Evolutionary conservation across 2,113 vertebrate genomes (phyloP), one percentile per base, ranked within the genome.

Genomic region (Nothobranchius kuhntae): DNA sequence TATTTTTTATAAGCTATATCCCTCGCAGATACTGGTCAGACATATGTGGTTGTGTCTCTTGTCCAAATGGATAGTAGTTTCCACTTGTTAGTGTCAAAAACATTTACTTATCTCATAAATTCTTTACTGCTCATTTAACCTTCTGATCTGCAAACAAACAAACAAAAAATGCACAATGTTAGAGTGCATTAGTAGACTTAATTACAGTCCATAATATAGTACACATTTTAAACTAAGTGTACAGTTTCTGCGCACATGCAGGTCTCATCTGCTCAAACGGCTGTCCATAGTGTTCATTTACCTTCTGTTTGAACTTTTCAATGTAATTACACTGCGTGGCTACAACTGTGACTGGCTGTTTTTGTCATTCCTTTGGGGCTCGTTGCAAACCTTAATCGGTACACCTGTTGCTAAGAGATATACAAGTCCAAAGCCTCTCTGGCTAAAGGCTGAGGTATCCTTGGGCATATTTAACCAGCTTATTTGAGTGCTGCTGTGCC

Each of bases 321-420:
- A 73, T 82, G 36, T 58, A 35, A 65, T 53, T 55, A 46, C 59
- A 63, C 40, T 62, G 38, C 44, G 63, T 73, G 53, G 36, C 54
- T 61, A 44, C 13, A 6, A 64, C 24, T 81, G 53, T 79, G 76
- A 69, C 56, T 63, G 50, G 57, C 77, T 76, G 72, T 79, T 88
- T 82, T 66, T 75, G 77, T 71, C 75, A 76, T 86, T 89, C 81
- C 81, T 78, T 57, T 68, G 86, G 77, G 89, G 74, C 83, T 84
- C 78, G 81, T 71, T 80, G 81, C 85, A 90, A 86, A 87, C 80
- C 84, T 86, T 90, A 93, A 91, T 91, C 89, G 66, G 86, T 87
- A 73, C 91, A 93, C 92, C 88, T 93, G 93, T 95, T 95, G 91
- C 93, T 94, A 94, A 90, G 94, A 94, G 87, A 94, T 89, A 83